These are phyloP conservation scores for Geotrypetes seraphini DNA, from an alignment of 2,797 vertebrate species.

Conservation along the genomic window DNA sequence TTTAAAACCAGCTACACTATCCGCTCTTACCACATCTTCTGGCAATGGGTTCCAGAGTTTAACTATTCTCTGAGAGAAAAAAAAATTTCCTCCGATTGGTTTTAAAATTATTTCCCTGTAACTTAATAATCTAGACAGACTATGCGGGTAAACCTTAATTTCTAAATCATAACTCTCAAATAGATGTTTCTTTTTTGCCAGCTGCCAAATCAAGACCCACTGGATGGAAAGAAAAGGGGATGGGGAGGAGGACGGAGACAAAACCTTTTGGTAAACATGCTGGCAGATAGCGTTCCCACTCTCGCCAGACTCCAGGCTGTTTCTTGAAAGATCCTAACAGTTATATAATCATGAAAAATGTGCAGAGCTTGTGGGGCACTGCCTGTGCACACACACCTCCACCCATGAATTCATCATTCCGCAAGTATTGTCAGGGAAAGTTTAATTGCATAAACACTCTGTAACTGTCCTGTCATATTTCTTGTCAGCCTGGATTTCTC, in stretches of 20 bases:
- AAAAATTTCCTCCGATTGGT: too few relatives aligned
- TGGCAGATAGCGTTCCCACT: slow-evolving; percentile 46
- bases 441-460: slow-evolving; percentile 98
- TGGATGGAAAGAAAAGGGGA: slow-evolving; percentile 25
- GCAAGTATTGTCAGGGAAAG: slow-evolving; percentile 89
- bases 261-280: slow-evolving; percentile 54
- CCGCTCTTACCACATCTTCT: too few relatives aligned
- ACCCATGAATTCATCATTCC: slow-evolving; percentile 80
- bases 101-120: too few relatives aligned
- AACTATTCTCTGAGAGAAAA: too few relatives aligned
- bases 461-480: slow-evolving; percentile 97
- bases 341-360: slow-evolving; percentile 88
- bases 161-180: slow-evolving; percentile 57
- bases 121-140: too few relatives aligned
- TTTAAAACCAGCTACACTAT: too few relatives aligned
- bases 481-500: slow-evolving; percentile 86
- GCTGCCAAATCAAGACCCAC: slow-evolving; percentile 41
- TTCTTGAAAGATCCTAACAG: slow-evolving; percentile 71
- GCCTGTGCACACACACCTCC: slow-evolving; percentile 69
- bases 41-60: too few relatives aligned
- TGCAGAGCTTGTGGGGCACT: slow-evolving; percentile 71
- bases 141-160: slow-evolving; percentile 63
- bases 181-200: slow-evolving; percentile 64
- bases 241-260: slow-evolving; percentile 5
- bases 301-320: slow-evolving; percentile 59